A percentile compares a stretch with the other conserved stretches of the same genome.
Evolutionary conservation across 2,797 vertebrate genomes (phyloP).

Genomic region (Enteromius fasciolatus): DNA sequence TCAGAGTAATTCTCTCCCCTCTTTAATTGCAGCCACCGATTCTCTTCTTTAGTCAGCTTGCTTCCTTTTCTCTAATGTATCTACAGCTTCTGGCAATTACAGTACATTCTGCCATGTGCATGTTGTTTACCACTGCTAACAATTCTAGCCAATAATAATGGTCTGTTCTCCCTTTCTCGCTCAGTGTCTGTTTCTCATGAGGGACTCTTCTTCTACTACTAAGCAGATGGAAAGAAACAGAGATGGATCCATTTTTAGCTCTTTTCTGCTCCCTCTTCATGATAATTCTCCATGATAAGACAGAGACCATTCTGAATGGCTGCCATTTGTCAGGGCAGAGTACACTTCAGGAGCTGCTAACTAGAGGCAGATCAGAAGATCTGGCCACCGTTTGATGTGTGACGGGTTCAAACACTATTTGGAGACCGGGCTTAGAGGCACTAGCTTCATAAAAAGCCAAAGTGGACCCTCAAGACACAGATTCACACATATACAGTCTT

Average conservation of each 20-base stretch:
- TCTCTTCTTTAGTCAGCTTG: not conserved
- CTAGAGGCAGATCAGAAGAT: conserved; percentile 52
- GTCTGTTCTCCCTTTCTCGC: conserved; percentile 2
- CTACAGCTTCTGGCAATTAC: conserved; percentile 32
- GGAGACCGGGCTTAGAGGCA: conserved; percentile 20
- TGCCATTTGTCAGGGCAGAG: conserved; percentile 21
- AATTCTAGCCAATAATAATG: conserved; percentile 34
- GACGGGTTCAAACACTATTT: conserved; percentile 41
- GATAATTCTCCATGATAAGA: conserved; percentile 30
- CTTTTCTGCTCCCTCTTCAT: conserved; percentile 19
- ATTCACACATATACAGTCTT: conserved; percentile 18
- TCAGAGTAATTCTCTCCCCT: not conserved
- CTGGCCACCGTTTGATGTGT: conserved; percentile 46
- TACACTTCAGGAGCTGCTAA: conserved; percentile 36
- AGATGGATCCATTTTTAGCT: conserved; percentile 35
- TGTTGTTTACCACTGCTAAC: conserved; percentile 40
- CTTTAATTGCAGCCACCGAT: conserved; percentile 18
- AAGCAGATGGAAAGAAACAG: conserved; percentile 37
- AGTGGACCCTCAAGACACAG: conserved; percentile 37
- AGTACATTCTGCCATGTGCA: conserved; percentile 16
- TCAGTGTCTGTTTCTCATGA: conserved; percentile 6
- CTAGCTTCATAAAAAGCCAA: conserved; percentile 23
- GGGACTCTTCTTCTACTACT: conserved; percentile 18
- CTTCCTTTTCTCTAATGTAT: conserved; percentile 27
- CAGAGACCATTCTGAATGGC: conserved; percentile 20